phyloP scores from a whole-genome alignment of 2,113 vertebrate species.

The Myotis yumanensis region DNA sequence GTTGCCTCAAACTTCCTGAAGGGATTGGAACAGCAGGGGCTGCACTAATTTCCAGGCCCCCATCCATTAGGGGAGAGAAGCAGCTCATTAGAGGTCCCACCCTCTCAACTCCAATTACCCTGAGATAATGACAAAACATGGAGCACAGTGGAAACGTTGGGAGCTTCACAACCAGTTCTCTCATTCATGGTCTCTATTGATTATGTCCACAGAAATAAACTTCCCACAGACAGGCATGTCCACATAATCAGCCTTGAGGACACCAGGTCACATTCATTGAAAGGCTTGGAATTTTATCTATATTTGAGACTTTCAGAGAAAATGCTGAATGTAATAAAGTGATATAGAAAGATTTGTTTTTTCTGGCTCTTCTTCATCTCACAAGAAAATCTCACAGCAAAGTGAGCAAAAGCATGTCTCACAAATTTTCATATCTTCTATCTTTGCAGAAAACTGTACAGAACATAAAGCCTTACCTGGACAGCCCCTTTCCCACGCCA shows the following conservation, averaged over 20 bases:
- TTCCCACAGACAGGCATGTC: not conserved
- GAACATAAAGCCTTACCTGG: not conserved
- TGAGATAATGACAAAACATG: slow-evolving; percentile 62
- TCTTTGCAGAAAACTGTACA: not conserved
- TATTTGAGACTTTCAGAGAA: not conserved
- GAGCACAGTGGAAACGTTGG: slow-evolving; percentile 18
- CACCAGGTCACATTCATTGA: not conserved
- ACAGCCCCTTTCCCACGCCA: fast-evolving
- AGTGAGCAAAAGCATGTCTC: not conserved
- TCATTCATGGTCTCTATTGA: slow-evolving; percentile 13
- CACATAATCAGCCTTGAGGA: not conserved
- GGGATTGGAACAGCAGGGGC: slow-evolving; percentile 50
- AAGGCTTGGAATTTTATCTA: not conserved
- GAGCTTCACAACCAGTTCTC: not conserved
- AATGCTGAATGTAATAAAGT: not conserved
- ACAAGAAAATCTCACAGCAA: not conserved
- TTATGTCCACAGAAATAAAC: slow-evolving; percentile 16
- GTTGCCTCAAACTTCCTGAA: slow-evolving; percentile 49
- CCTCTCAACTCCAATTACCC: slow-evolving; percentile 73
- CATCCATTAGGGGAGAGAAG: slow-evolving; percentile 56
- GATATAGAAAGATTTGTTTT: not conserved
- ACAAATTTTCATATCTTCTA: not conserved
- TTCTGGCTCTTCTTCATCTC: not conserved
- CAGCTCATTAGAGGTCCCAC: slow-evolving; percentile 69
- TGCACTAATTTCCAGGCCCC: slow-evolving; percentile 47